Base-by-base conservation (phyloP, 1,140 invertebrate species). In the Tenebrio molitor region DNA sequence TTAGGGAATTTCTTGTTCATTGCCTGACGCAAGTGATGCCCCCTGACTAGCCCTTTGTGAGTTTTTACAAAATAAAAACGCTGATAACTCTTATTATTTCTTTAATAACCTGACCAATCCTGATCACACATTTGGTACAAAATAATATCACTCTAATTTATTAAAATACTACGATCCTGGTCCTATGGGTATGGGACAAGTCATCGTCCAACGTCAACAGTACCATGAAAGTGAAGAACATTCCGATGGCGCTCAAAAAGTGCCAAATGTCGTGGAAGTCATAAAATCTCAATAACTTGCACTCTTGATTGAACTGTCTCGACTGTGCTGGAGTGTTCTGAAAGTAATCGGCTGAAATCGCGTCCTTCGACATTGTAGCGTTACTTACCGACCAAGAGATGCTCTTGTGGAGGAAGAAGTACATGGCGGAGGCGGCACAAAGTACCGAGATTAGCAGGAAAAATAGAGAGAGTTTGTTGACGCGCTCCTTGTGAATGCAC, bases 231-330 rank as follows among this genome's bases (percentile, higher is more conserved):
- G 92, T 94, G 77, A 96, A 92, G 79, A 96, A 97, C 87, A 97
- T 89, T 39, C 92, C 92, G 21, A 90, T 86, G 2, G 95, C 92
- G 12, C 95, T 96, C 0, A 95, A 84, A 76, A 95, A 90, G 83
- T 97, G 95, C 95, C 95, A 97, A 16, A 95, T 88, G 79, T 97
- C 95, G 83, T 97, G 95, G 25, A 86, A 88, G 83, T 97, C 95
- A 80, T 93, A 96, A 78, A 96, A 95, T 53, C 89, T 84, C 1
- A 96, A 84, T 2, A 95, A 78, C 2, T 89, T 84, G 81, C 95
- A 97, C 16, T 87, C 86, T 34, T 88, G 87, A 83, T 97, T 97
- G 74, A 19, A 87, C 85, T 74, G 76, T 25, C 94, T 87, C 0
- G 94, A 96, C 78, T 91, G 85, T 0, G 95, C 93, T 7, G 95